Base-by-base conservation (phyloP, 2,888 invertebrate genomes). In the Neoascia interrupta region DNA sequence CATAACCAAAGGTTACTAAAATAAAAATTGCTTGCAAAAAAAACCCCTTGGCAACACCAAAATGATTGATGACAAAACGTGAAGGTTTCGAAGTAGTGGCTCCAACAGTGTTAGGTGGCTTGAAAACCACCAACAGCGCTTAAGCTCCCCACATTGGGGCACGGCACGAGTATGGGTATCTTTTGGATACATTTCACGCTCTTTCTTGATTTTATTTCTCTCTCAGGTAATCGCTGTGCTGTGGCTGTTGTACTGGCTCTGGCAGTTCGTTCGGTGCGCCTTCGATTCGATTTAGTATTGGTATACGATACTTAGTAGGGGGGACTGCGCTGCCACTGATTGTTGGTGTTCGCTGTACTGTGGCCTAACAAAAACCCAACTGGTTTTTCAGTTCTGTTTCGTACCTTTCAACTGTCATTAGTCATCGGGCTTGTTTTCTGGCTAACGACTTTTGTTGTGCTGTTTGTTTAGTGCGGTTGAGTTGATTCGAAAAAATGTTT, bases 371-470 rank as follows among this genome's bases (percentile, higher is more conserved):
- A 51, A 31, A 26, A 10, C 6, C 11, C 64, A 64, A 76, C 76
- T 53, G 76, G 76, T 76, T 76, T 64, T 31, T 15, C 60, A 72
- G 76, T 76, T 72, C 53, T 54, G 72, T 45, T 72, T 41, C 39
- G 5, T 28, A 64, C 63, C 15, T 72, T 76, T 47, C 47, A 64
- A 47, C 64, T 51, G 37, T 8, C 72, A 72, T 76, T 76, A 76
- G 64, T 60, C 70, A 76, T 64, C 75, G 45, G 51, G 15, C 54
- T 54, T 36, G 72, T 51, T 63, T 56, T 63, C 68, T 36, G 49
- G 45, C 26, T 60, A 28, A 6, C 47, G 18, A 54, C 60, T 61
- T n/a, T 26, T 49, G 45, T 34, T n/a, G n/a, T 34, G 39, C n/a
- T 49, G 31, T 39, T 47, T 47, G 58, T 21, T 72, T 39, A 36